Base-by-base conservation (phyloP, 2,113 vertebrate species). In the Zosterops borbonicus region DNA sequence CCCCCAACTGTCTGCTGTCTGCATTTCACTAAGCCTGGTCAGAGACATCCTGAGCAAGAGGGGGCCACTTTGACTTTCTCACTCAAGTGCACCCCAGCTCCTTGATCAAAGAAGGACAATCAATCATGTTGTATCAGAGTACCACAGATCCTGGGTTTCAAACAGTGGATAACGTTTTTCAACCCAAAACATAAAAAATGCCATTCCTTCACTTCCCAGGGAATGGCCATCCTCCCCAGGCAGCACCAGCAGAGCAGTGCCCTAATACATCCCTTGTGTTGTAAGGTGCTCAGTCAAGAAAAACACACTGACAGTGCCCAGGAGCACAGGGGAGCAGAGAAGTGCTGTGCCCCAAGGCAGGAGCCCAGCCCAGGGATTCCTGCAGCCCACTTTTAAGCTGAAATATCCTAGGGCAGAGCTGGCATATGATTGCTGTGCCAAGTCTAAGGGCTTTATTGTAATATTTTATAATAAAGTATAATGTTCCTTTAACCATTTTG, bases 381-480 rank as follows among this genome's bases (percentile, higher is more conserved):
- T 28, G 25, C 59, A 63, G 31, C 29, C 77, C 60, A 44, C 8
- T 35, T 71, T 44, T 9, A 78, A 21, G 16, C 5, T 79, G 47
- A 59, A 47, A 68, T 29, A n/a, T 55, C 56, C 37, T 7, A 52
- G 7, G 8, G 25, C 31, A 88, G 31, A 73, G 24, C 44, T 28
- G 13, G n/a, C 14, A 33, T 19, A 28, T 0, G 0, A 50, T 53
- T 52, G 25, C 41, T 65, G 22, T 42, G 31, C 22, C 35, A 84
- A 80, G 22, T 60, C 41, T 28, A 84, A 68, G 4, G 1, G 14
- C 1, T 44, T 86, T 78, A 68, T 33, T 24, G 18, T 8, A 31
- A n/a, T 1, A 0, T 60, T 85, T 69, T 56, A 59, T 35, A 6
- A 68, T 6, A 68, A n/a, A 39, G 12, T 8, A 47, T 0, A 0